Percentiles rank a stretch among this genome's conserved stretches.
These are phyloP conservation scores for Drosophila nannoptera DNA, from an alignment of 1,140 invertebrate genomes.

Conservation along the genomic window DNA sequence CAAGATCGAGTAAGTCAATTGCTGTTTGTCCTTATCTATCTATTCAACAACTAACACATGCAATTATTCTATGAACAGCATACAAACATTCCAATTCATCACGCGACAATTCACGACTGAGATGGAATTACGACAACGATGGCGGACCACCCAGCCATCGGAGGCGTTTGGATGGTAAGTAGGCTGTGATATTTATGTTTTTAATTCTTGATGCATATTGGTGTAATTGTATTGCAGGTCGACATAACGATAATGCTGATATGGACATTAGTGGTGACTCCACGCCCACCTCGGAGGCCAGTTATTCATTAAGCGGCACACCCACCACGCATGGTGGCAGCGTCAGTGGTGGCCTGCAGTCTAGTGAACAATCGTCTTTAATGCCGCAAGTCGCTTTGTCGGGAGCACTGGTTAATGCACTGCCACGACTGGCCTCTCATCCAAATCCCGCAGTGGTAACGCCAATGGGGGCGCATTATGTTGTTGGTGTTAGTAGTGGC, in stretches of 20 bases:
- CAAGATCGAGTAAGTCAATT: constrained; percentile 70
- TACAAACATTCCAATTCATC: constrained; percentile 88
- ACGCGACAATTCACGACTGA: constrained; percentile 81
- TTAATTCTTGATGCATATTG: background rate
- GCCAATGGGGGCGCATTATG: constrained; percentile 43
- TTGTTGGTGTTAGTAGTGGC: constrained; percentile 32
- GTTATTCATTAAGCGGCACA: constrained; percentile 78
- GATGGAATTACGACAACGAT: constrained; percentile 79
- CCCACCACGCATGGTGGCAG: constrained; percentile 64
- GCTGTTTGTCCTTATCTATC: no score
- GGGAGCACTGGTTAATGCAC: constrained; percentile 80
- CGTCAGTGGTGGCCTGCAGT: constrained; percentile 30
- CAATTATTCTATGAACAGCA: constrained; percentile 76
- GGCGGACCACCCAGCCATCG: constrained; percentile 74
- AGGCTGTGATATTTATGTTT: background rate
- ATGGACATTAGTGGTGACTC: constrained; percentile 93
- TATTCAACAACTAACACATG: background rate
- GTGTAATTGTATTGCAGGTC: constrained; percentile 38
- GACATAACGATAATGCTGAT: constrained; percentile 82
- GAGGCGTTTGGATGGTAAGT: constrained; percentile 75
- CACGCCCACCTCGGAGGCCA: constrained; percentile 87
- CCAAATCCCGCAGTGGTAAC: constrained; percentile 69
- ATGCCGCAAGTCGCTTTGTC: constrained; percentile 31
- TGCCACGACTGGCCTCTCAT: constrained; percentile 85
- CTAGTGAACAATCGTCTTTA: constrained; percentile 36